Conservation (phyloP, 2,888 invertebrate species). For the Calephelis perditalis region DNA sequence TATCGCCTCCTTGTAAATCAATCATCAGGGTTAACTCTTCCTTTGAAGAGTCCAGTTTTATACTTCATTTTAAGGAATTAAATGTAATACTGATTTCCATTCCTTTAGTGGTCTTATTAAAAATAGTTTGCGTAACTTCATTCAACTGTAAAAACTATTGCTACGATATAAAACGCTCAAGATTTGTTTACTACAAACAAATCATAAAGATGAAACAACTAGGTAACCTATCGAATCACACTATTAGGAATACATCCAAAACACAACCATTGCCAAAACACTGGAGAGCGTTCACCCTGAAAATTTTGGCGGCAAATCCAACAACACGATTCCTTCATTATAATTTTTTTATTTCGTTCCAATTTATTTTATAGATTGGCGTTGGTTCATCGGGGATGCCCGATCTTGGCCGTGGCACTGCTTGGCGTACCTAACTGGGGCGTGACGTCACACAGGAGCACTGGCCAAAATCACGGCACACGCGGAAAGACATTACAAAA, state of each 20-base stretch:
- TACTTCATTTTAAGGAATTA: too few species aligned
- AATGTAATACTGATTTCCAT: too few species aligned
- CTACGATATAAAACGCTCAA: slow-evolving; percentile 15
- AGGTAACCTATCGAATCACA: slow-evolving; percentile 58
- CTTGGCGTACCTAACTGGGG: slow-evolving; percentile 75
- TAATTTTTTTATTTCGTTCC: slow-evolving; percentile 64
- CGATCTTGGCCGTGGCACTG: slow-evolving; percentile 74
- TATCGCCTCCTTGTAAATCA: too few species aligned
- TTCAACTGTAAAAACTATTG: too few species aligned
- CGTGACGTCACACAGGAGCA: slow-evolving; percentile 68
- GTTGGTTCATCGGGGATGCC: slow-evolving; percentile 74
- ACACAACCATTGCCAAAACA: slow-evolving; percentile 63
- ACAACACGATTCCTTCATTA: slow-evolving; percentile 64
- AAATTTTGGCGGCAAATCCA: slow-evolving; percentile 70
- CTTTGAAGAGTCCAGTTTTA: too few species aligned
- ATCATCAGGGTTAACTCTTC: too few species aligned
- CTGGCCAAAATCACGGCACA: slow-evolving; percentile 72
- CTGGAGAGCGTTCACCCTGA: slow-evolving; percentile 72
- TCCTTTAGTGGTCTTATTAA: too few species aligned
- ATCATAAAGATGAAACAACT: slow-evolving; percentile 42
- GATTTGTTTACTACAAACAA: slow-evolving; percentile 38
- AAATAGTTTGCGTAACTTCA: too few species aligned
- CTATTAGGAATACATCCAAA: slow-evolving; percentile 71
- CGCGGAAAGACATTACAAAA: slow-evolving; percentile 65
- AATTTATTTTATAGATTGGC: slow-evolving; percentile 79